phyloP scores from a whole-genome alignment of 2,113 vertebrate genomes.

The Hippolais icterina region DNA sequence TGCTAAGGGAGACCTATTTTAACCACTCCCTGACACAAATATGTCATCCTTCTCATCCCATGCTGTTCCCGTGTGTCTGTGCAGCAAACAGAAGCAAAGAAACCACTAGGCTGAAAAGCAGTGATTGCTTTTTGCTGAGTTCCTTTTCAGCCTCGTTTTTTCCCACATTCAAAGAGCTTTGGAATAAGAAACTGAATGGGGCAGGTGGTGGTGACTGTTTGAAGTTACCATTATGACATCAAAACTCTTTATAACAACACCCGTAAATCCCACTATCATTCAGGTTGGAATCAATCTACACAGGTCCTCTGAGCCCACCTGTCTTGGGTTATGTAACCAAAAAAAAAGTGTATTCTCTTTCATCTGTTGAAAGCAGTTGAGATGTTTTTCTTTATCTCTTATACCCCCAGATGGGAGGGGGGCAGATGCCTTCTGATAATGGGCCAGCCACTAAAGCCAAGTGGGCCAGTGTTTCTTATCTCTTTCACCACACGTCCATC shows the following conservation, averaged over 20 bases:
- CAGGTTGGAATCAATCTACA: neutral
- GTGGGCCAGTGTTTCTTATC: too few species aligned
- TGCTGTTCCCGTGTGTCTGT: neutral
- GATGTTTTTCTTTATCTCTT: too few species aligned
- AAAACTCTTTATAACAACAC: neutral
- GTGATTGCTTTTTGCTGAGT: neutral
- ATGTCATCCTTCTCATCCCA: neutral
- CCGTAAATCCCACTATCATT: neutral
- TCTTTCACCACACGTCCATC: too few species aligned
- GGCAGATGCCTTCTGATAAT: too few species aligned
- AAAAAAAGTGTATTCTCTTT: too few species aligned
- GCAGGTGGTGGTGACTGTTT: neutral
- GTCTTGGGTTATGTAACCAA: too few species aligned
- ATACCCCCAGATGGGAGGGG: too few species aligned
- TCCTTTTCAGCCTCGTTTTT: neutral
- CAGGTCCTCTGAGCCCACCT: neutral
- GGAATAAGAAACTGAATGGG: neutral
- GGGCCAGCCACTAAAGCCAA: too few species aligned
- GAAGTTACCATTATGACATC: neutral
- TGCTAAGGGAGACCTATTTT: neutral
- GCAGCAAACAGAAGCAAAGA: neutral
- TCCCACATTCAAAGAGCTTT: neutral
- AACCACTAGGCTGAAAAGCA: neutral
- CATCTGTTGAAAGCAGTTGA: too few species aligned
- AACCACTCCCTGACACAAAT: neutral